Evolutionary conservation across 1,140 invertebrate species (phyloP), one percentile per base, ranked within the genome.

Genomic region (Penaeus japonicus): DNA sequence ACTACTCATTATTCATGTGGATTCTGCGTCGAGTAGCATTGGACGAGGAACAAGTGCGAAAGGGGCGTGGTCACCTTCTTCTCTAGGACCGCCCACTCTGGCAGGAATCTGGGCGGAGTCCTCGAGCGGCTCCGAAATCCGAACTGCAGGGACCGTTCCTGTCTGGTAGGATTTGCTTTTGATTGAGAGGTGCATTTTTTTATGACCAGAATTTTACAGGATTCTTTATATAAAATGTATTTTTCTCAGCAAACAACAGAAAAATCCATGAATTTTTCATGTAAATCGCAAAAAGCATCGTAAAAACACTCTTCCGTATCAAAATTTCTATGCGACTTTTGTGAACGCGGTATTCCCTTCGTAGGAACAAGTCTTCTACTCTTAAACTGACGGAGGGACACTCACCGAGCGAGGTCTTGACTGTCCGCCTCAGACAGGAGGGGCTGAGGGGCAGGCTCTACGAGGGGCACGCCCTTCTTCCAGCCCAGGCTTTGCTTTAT

Each of bases 21-120:
- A 79, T 10, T 39, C 32, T 47, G 75, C 57, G 24, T 18, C 70
- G 22, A 24, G 55, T 27, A 4, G 30, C 54, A 30, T 22, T 73
- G 47, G 35, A 30, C n/a, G n/a, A 4, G 35, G 35, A 27, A 27
- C 35, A 17, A 24, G 2, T 18, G 39, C 1, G 20, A 70, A 22
- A 32, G 32, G 73, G 22, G 20, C 15, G 3, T n/a, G 77, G 22
- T 88, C 53, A 88, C 87, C 87, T 88, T 88, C 80, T 88, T 88
- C n/a, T 88, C 87, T 55, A 88, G 53, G 32, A 88, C 47, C n/a
- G 87, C 87, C 87, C 87, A 88, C n/a, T 88, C 87, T 18, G 87
- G 87, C 55, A 88, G 59, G 65, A 88, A 88, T 24, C 39, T 88
- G 20, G 87, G 87, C 1, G 87, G 87, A n/a, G 87, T 83, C 12